Percentiles rank a stretch among this genome's conserved stretches.
Evolutionary conservation across 2,113 vertebrate genomes (phyloP).

Genomic region (Lepisosteus oculatus): DNA sequence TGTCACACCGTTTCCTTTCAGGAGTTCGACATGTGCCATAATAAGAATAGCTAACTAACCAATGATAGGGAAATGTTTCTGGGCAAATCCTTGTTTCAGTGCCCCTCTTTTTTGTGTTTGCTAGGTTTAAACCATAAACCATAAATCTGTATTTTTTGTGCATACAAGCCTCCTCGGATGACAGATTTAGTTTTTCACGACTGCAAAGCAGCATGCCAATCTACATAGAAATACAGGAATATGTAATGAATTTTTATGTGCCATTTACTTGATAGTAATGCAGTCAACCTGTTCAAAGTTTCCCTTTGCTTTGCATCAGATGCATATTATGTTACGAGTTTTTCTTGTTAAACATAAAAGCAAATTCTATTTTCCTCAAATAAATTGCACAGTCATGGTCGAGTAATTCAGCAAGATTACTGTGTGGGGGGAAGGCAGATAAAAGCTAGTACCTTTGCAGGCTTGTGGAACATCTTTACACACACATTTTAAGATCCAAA

Average conservation of each 20-base stretch:
- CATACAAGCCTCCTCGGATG: too few species aligned
- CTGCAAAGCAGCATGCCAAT: not conserved
- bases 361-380: conserved; percentile 4
- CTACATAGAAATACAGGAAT: not conserved
- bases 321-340: conserved; percentile 6
- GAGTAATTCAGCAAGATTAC: not conserved
- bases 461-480: not conserved
- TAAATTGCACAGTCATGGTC: conserved; percentile 8
- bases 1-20: too few species aligned
- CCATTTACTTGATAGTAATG: not conserved
- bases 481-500: not conserved
- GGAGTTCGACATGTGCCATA: too few species aligned
- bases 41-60: too few species aligned
- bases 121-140: too few species aligned
- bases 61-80: too few species aligned
- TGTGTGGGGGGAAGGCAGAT: conserved; percentile 1
- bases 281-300: conserved; percentile 8
- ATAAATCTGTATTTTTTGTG: too few species aligned
- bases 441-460: not conserved
- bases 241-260: not conserved
- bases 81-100: too few species aligned
- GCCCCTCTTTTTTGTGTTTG: too few species aligned
- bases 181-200: too few species aligned
- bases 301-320: not conserved
- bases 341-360: conserved; percentile 13